These are phyloP conservation scores for Saturnia pavonia DNA, from an alignment of 2,888 invertebrate genomes.

Conservation along the genomic window DNA sequence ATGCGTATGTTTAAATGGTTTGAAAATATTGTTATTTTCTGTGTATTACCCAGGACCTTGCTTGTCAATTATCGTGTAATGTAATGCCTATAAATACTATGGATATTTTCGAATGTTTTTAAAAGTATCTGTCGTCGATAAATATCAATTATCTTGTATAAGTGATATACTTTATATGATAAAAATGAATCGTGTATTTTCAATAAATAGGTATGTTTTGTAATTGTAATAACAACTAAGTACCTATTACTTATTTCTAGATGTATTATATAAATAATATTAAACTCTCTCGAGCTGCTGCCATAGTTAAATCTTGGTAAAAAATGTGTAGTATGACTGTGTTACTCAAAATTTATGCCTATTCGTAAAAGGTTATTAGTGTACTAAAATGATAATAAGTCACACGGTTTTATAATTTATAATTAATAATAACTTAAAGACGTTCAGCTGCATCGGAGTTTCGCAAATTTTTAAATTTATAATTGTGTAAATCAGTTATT, in stretches of 20 bases:
- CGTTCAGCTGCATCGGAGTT: too few species aligned
- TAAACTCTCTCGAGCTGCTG: neutral
- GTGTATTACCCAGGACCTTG: neutral
- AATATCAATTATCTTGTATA: neutral
- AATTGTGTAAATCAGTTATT: too few species aligned
- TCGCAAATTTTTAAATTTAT: too few species aligned
- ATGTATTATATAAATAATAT: too few species aligned
- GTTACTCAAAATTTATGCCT: neutral
- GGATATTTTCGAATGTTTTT: conserved; percentile 2
- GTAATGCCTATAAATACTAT: neutral
- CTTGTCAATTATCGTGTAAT: conserved; percentile 8
- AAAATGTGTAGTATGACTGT: neutral
- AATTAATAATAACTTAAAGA: neutral
- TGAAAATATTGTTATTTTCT: neutral
- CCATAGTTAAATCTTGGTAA: neutral
- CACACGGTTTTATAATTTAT: neutral
- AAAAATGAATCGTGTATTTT: neutral
- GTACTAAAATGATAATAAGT: neutral
- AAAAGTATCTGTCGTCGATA: neutral
- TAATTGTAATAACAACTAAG: too few species aligned
- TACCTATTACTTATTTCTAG: too few species aligned
- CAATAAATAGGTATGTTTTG: neutral
- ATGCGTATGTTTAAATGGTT: neutral
- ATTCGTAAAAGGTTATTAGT: neutral
- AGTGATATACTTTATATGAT: neutral